These are phyloP conservation scores for Suncus etruscus DNA, from an alignment of 2,113 vertebrate species.

Conservation along the genomic window DNA sequence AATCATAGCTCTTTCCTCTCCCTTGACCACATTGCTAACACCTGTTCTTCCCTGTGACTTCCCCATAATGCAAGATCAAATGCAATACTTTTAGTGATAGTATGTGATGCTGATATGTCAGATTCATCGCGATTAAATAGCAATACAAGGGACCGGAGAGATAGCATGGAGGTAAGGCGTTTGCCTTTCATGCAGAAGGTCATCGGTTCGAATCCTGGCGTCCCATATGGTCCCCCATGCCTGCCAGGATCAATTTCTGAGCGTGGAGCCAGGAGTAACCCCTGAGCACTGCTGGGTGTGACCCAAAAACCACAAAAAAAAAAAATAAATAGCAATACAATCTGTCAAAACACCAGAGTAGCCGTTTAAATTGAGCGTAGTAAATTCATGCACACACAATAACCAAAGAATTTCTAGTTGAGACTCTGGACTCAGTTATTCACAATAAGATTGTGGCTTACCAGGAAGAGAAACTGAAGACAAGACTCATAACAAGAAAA, in stretches of 20 bases:
- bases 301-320: no score
- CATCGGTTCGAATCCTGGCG: no score
- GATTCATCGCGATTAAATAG: background rate
- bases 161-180: no score
- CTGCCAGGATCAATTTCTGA: no score
- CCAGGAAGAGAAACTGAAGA: background rate
- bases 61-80: background rate
- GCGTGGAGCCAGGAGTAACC: no score
- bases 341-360: background rate
- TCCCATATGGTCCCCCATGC: no score
- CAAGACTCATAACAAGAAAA: background rate
- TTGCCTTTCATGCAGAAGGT: no score
- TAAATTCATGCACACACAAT: background rate
- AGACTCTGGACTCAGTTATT: background rate
- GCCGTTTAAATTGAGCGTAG: background rate
- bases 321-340: constrained; percentile 8
- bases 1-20: background rate
- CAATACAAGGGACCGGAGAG: no score
- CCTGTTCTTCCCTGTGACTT: background rate
- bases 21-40: background rate
- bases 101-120: background rate
- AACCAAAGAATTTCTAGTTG: background rate
- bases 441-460: no score
- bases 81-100: no score
- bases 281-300: no score